Conservation (phyloP, 2,888 invertebrate genomes). For the Hypena proboscidalis region DNA sequence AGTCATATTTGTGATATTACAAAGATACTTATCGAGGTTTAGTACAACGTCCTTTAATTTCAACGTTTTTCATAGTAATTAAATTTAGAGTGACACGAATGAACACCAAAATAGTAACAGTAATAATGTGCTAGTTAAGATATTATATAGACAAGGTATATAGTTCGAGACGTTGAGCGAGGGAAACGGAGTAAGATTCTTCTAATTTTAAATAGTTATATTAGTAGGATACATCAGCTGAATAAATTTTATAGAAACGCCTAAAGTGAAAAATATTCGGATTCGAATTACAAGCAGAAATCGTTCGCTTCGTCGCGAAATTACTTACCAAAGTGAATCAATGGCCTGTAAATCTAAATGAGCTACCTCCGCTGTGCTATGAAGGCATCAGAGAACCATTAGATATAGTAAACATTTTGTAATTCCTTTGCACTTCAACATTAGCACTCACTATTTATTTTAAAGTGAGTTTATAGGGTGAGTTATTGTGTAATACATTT, state of each 20-base stretch:
- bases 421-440: conserved; percentile 32
- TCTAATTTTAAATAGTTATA: conserved; percentile 28
- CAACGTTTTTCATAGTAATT: conserved; percentile 72
- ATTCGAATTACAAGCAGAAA: not conserved
- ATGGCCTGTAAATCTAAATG: conserved; percentile 34
- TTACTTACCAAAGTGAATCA: conserved; percentile 9
- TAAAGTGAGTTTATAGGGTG: conserved; percentile 6
- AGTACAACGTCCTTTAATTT: conserved; percentile 80
- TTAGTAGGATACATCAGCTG: conserved; percentile 5
- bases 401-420: conserved; percentile 21
- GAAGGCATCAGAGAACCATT: conserved; percentile 15
- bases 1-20: conserved; percentile 84
- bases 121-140: conserved; percentile 51
- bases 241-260: conserved; percentile 14
- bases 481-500: no score
- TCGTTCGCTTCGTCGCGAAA: not conserved
- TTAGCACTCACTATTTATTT: not conserved
- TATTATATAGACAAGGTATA: conserved; percentile 32
- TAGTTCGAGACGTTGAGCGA: conserved; percentile 23
- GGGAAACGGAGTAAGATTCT: conserved; percentile 22
- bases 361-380: conserved; percentile 40
- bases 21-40: conserved; percentile 77
- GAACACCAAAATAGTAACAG: conserved; percentile 80
- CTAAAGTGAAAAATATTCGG: conserved; percentile 8
- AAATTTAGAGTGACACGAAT: conserved; percentile 75